These are phyloP conservation scores for Drosophila hamatofila DNA, from an alignment of 2,888 invertebrate species.

Conservation along the genomic window DNA sequence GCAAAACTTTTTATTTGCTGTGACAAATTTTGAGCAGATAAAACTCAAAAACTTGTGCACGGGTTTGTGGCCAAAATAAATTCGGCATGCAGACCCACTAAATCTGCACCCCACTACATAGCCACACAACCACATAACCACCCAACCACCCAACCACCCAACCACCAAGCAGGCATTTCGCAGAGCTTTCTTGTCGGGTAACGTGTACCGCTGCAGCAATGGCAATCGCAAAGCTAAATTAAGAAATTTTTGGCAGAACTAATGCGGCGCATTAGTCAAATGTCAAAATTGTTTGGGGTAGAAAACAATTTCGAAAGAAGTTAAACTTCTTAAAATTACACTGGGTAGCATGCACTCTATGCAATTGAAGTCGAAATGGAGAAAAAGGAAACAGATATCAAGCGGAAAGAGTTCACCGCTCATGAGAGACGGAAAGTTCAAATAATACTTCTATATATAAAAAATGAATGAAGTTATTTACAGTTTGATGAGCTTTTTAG, in stretches of 20 bases:
- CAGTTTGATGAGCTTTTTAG: no score
- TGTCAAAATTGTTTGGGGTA: constrained; percentile 66
- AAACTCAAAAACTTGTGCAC: constrained; percentile 67
- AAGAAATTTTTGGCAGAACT: constrained; percentile 74
- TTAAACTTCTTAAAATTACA: constrained; percentile 38
- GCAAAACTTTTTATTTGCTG: constrained; percentile 77
- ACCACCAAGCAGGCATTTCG: not conserved
- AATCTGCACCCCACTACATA: not conserved
- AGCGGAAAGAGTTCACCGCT: no score
- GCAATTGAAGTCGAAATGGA: not conserved
- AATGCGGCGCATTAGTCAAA: constrained; percentile 76
- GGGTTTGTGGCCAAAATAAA: constrained; percentile 64
- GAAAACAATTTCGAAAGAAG: constrained; percentile 49
- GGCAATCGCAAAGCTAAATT: constrained; percentile 60
- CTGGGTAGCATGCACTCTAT: constrained; percentile 5
- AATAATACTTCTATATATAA: not conserved
- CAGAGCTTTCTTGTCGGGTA: constrained; percentile 13
- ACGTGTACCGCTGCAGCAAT: constrained; percentile 39
- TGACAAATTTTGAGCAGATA: constrained; percentile 78
- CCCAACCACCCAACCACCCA: not conserved
- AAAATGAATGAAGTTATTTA: not conserved
- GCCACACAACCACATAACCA: no score
- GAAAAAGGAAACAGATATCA: not conserved
- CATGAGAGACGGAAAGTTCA: not conserved
- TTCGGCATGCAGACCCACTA: constrained; percentile 49